Base-by-base conservation (phyloP, 1,140 invertebrate species). In the Palaemon carinicauda region DNA sequence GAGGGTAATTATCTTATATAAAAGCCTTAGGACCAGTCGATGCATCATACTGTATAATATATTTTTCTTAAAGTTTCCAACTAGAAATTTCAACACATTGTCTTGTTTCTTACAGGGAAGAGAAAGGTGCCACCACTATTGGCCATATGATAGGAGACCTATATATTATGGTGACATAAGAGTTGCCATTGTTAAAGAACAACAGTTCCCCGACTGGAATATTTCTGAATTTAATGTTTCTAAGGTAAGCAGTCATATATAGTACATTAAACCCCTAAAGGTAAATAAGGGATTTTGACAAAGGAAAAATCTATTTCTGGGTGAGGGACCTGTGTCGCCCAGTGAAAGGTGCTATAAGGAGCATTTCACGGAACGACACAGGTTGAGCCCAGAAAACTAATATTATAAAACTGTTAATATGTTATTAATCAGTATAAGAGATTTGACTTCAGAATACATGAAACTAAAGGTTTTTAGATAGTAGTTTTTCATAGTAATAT, bases 131-230 rank as follows among this genome's bases (percentile, higher is more conserved):
- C 97, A 99, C 92, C 97, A 97, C 90, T 99, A 99, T 92, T 99
- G 98, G 98, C 98, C 98, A 0, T 96, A 95, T 91, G 97, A 98
- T 90, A 98, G 96, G 3, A 94, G 98, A 91, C 96, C 97, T 31
- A 96, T 97, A 29, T 98, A 96, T 92, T 99, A 99, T 91, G 98
- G 97, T 12, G 98, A 99, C 91, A 98, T 99, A 90, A 97, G 97
- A 90, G 90, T 93, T 24, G 91, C 91, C 53, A 95, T 97, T 90
- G 93, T 98, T 33, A 98, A 98, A 92, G 97, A 99, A 91, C 95
- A 95, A 80, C 95, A 96, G 90, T 98, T 97, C 92, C 95, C 95
- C 54, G 97, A 99, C 92, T 99, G 97, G 97, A 97, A 96, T 88
- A 95, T 98, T 87, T 97, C 96, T 5, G 98, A 99, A 93, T 97